phyloP scores from a whole-genome alignment of 2,113 vertebrate genomes.

The Heptranchias perlo region DNA sequence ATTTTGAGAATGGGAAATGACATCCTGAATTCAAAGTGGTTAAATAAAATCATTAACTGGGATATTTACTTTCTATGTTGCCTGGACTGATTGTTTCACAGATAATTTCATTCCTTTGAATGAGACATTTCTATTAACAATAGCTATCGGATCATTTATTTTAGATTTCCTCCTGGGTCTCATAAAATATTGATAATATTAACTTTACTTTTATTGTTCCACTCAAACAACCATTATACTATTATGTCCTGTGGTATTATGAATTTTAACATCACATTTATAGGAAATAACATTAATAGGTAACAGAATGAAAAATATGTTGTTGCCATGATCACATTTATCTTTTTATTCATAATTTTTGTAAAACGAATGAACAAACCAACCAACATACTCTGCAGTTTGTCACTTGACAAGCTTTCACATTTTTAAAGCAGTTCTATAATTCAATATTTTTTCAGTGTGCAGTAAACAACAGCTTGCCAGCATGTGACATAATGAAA shows the following conservation, averaged over 20 bases:
- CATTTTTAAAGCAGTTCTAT: not conserved
- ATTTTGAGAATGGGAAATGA: not conserved
- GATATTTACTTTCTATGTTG: not conserved
- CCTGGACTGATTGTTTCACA: not conserved
- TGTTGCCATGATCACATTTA: not conserved
- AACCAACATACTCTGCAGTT: not conserved
- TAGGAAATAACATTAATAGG: not conserved
- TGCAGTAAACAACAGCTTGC: slow-evolving; percentile 4
- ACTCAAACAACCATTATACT: not conserved
- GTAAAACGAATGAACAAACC: not conserved
- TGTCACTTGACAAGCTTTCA: not conserved
- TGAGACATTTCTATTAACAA: not conserved
- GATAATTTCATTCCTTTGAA: slow-evolving; percentile 11
- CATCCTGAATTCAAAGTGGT: not conserved
- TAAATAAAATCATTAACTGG: not conserved
- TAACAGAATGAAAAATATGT: not conserved
- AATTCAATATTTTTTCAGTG: not conserved
- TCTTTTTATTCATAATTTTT: not conserved
- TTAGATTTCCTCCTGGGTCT: not conserved
- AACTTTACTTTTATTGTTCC: slow-evolving; percentile 5
- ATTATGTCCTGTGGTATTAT: not conserved
- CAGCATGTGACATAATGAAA: not conserved
- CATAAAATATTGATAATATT: slow-evolving; percentile 11
- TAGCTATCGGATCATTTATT: not conserved
- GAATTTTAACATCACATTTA: not conserved